Conservation (phyloP, 2,797 vertebrate genomes). For the Amblyopsis hoosieri region DNA sequence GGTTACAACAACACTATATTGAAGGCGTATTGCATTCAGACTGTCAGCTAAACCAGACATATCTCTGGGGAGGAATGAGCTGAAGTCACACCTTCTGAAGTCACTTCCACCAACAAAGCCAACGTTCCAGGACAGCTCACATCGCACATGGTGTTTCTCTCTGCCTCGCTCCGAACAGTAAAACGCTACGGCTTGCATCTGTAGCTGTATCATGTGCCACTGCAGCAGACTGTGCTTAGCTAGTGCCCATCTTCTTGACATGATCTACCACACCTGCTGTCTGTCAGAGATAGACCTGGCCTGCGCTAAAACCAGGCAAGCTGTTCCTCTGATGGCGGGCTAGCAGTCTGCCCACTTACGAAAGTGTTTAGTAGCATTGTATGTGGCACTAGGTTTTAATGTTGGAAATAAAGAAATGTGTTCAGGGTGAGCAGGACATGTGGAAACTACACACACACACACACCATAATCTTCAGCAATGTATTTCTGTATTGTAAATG, state of each 20-base stretch:
- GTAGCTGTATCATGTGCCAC: constrained; percentile 62
- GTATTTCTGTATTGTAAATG: constrained; percentile 43
- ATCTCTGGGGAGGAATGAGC: constrained; percentile 20
- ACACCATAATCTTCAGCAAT: background rate
- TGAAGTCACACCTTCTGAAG: constrained; percentile 27
- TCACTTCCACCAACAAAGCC: constrained; percentile 39
- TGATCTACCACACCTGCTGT: constrained; percentile 66
- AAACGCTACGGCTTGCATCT: constrained; percentile 59
- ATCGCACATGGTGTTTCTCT: constrained; percentile 32
- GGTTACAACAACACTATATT: background rate
- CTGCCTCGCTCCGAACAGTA: constrained; percentile 4
- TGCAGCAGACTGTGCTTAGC: constrained; percentile 57
- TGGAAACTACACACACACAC: no score
- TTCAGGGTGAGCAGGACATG: no score
- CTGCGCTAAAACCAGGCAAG: constrained; percentile 44
- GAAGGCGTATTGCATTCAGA: background rate
- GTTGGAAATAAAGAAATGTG: background rate
- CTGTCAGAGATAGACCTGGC: constrained; percentile 67
- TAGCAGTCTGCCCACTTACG: constrained; percentile 20
- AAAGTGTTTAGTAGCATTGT: constrained; percentile 42
- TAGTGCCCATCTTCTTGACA: constrained; percentile 38
- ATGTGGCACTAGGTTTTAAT: constrained; percentile 9
- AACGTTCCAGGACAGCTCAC: constrained; percentile 30
- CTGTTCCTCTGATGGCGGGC: no score
- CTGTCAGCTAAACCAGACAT: constrained; percentile 33